Conservation (phyloP, 2,797 vertebrate species). For the Sebastes trivittatus region DNA sequence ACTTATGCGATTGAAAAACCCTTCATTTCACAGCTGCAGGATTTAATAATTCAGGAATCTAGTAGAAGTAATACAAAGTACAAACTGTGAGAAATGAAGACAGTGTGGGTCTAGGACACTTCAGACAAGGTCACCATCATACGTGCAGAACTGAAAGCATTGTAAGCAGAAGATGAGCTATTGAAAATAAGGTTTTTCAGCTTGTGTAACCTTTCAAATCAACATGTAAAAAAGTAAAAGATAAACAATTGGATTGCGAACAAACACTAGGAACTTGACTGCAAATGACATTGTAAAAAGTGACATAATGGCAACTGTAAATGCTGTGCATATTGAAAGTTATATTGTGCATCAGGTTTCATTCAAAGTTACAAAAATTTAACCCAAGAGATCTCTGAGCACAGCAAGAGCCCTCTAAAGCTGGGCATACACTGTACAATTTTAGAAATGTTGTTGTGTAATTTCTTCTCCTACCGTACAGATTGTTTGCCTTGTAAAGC, state of each 20-base stretch:
- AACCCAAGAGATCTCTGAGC: not conserved
- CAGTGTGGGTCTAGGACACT: not conserved
- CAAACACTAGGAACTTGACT: not conserved
- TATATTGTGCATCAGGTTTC: not conserved
- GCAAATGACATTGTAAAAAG: not conserved
- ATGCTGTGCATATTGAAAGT: not conserved
- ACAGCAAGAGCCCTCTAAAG: not conserved
- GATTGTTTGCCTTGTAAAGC: too few species aligned
- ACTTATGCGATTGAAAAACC: not conserved
- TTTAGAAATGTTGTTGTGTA: too few species aligned
- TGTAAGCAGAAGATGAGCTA: not conserved
- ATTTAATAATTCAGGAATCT: conserved; percentile 27
- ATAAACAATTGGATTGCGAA: not conserved
- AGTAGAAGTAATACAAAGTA: conserved; percentile 5
- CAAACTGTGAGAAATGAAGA: not conserved
- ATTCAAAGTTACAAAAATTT: not conserved
- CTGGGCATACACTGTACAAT: too few species aligned
- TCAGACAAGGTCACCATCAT: conserved; percentile 3
- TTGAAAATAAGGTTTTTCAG: not conserved
- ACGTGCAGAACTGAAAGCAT: not conserved
- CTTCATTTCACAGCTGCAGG: conserved; percentile 8
- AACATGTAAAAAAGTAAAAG: not conserved
- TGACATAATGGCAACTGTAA: not conserved
- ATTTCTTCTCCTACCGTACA: too few species aligned
- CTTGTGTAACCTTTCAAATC: not conserved